Evolutionary conservation across 2,113 vertebrate species (phyloP).

Genomic region (Ellobius talpinus): DNA sequence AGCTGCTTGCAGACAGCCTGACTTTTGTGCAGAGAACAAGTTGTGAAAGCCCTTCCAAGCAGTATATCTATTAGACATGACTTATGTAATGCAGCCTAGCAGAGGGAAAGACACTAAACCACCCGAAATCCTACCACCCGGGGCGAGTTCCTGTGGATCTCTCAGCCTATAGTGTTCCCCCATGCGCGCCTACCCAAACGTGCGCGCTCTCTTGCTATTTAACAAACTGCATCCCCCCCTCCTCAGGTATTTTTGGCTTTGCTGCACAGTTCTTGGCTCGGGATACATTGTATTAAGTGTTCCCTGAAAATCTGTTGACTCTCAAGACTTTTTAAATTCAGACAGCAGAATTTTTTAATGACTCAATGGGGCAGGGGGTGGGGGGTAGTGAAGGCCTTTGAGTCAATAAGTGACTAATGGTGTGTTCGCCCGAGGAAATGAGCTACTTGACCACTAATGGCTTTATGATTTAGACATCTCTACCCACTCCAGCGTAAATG

Average conservation of each 20-base stretch:
- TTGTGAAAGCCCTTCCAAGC: background rate
- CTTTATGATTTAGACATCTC: conserved; percentile 64
- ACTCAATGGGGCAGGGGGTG: conserved; percentile 7
- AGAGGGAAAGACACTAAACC: background rate
- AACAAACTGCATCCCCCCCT: background rate
- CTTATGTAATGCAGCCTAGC: background rate
- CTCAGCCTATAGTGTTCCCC: background rate
- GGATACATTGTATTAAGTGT: background rate
- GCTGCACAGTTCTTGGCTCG: background rate
- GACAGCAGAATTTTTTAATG: conserved; percentile 62
- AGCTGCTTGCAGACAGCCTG: background rate
- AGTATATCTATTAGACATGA: background rate
- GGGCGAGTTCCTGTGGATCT: background rate
- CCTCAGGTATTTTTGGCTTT: background rate
- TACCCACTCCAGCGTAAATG: conserved; percentile 58
- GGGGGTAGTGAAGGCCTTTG: conserved; percentile 35
- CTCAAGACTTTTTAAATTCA: conserved; percentile 56
- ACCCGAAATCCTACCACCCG: too few relatives aligned
- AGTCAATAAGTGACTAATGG: conserved; percentile 64
- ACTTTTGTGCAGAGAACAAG: background rate
- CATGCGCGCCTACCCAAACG: background rate
- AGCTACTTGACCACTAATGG: conserved; percentile 49
- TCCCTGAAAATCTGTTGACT: conserved; percentile 56
- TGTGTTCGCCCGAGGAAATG: conserved; percentile 51
- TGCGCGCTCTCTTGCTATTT: background rate